phyloP scores from a whole-genome alignment of 2,888 invertebrate genomes.

The Dolichopus griseipennis region DNA sequence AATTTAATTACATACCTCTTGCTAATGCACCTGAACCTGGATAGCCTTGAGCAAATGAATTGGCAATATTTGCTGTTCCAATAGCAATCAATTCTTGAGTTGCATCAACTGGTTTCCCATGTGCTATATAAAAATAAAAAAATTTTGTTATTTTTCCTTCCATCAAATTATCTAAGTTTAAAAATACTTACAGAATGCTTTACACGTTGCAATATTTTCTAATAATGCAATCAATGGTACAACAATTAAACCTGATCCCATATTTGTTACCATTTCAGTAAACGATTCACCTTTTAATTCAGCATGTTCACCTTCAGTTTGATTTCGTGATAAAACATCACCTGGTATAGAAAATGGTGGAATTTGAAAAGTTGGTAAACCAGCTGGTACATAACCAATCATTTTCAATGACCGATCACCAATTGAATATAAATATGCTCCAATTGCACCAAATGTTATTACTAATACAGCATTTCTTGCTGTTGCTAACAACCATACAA shows the following conservation, averaged over 20 bases:
- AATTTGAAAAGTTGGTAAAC: conserved; percentile 56
- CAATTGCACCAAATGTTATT: conserved; percentile 60
- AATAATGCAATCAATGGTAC: conserved; percentile 79
- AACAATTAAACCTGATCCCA: conserved; percentile 78
- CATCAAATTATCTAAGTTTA: too few species aligned
- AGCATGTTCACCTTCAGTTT: conserved; percentile 29
- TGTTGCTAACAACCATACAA: conserved; percentile 67
- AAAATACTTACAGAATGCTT: conserved; percentile 68
- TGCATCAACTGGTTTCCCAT: conserved; percentile 75
- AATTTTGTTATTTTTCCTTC: neutral
- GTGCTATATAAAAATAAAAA: conserved; percentile 43
- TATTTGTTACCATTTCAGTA: conserved; percentile 63
- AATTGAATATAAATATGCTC: conserved; percentile 52
- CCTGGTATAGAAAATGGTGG: conserved; percentile 60
- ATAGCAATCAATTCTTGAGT: conserved; percentile 87
- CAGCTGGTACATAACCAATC: conserved; percentile 65
- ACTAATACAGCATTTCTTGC: conserved; percentile 79
- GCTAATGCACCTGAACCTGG: conserved; percentile 74
- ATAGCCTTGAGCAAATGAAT: conserved; percentile 78
- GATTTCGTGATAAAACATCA: conserved; percentile 50
- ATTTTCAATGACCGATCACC: conserved; percentile 49
- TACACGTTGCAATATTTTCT: conserved; percentile 86
- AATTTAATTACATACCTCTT: conserved; percentile 43
- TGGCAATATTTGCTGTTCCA: conserved; percentile 66
- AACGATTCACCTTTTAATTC: conserved; percentile 41